Base-by-base conservation (phyloP, 2,888 invertebrate species). In the Agrochola macilenta region DNA sequence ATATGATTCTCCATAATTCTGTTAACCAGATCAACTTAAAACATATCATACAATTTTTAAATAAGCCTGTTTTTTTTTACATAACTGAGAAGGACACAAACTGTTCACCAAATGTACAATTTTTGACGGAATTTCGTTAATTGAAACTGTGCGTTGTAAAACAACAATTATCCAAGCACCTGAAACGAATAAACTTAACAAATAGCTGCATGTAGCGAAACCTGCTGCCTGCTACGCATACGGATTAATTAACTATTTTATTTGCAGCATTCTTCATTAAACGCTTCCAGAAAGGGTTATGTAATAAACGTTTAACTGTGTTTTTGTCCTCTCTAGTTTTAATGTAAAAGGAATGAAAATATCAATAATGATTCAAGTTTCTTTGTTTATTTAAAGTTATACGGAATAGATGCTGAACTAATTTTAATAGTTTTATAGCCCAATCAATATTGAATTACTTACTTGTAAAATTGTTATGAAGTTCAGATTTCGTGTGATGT, bases 111-210 rank as follows among this genome's bases (percentile, higher is more conserved):
- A n/a, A n/a, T n/a, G n/a, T n/a, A n/a, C n/a, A n/a, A n/a, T n/a
- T n/a, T n/a, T n/a, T n/a, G n/a, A n/a, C n/a, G n/a, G n/a, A n/a
- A n/a, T n/a, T n/a, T n/a, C n/a, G n/a, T n/a, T n/a, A 20, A 39
- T 23, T 12, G 3, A 39, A 65, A 39, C 17, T 39, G 35, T 30
- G 30, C 30, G 17, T 30, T 39, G 46, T 57, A 35, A 79, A 78
- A 69, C 46, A 69, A 61, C 60, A 57, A 49, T 35, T 12, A 65
- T 26, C 58, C 5, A 52, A 58, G n/a, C 49, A 52, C 20, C 30
- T 72, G 65, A 58, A 79, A 66, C 46, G 54, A 79, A 79, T 79
- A 46, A 79, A 60, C 35, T 23, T 23, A 52, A 52, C 58, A 78
- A 81, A 74, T 54, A 30, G 17, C 54, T 46, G 17, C 43, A 12